Evolutionary conservation across 2,113 vertebrate species (phyloP).

Genomic region (Nipponia nippon): DNA sequence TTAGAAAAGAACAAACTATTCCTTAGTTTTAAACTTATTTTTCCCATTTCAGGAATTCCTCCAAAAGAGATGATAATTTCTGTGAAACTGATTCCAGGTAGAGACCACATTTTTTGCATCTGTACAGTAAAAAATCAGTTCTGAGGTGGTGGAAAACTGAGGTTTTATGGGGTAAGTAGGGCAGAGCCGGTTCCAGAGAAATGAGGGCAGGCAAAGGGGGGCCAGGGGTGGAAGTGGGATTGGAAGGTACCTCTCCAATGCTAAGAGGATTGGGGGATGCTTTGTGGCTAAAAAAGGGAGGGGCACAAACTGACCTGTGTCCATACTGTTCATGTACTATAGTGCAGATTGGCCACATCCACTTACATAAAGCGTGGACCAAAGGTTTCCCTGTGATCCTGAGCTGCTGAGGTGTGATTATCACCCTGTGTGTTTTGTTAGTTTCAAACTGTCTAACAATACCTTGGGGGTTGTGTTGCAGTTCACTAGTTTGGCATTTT

Average conservation of each 20-base stretch:
- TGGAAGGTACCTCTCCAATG: neutral
- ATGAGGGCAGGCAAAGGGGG: neutral
- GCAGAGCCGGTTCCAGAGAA: neutral
- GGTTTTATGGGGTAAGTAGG: rapidly evolving
- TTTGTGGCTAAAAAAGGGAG: neutral
- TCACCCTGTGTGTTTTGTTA: neutral
- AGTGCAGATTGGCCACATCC: neutral
- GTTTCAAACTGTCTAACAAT: neutral
- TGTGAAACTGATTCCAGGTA: neutral
- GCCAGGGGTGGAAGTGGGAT: neutral
- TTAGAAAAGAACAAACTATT: neutral
- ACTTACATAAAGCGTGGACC: neutral
- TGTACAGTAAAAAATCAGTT: neutral
- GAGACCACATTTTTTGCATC: neutral
- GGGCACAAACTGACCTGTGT: neutral
- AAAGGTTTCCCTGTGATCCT: neutral
- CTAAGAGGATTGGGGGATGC: neutral
- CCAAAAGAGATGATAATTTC: neutral
- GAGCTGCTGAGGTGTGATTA: neutral
- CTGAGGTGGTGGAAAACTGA: neutral
- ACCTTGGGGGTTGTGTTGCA: neutral
- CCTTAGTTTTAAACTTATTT: neutral
- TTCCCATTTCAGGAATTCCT: neutral
- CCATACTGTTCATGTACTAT: neutral
- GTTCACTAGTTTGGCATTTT: neutral